These are phyloP conservation scores for Chroicocephalus ridibundus DNA, from an alignment of 2,113 vertebrate species.

Conservation along the genomic window DNA sequence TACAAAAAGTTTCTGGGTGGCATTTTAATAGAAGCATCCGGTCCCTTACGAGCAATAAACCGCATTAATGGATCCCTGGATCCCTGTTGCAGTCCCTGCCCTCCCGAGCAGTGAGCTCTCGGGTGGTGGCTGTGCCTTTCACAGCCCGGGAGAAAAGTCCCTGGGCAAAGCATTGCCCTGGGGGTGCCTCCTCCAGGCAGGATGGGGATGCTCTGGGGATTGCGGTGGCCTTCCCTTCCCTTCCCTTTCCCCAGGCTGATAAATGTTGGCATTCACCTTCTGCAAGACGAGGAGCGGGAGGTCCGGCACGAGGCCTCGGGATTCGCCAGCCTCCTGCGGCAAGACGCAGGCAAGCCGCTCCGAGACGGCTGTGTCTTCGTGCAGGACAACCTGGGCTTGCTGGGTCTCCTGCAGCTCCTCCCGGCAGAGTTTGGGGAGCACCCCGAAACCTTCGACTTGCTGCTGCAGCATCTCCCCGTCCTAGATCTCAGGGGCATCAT, in stretches of 20 bases:
- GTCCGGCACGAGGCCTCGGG: constrained; percentile 74
- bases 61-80: neutral
- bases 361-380: constrained; percentile 17
- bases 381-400: constrained; percentile 79
- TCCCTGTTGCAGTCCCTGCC: accelerated
- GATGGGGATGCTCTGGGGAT: neutral
- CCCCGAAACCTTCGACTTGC: constrained; percentile 65
- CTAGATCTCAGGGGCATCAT: constrained; percentile 69
- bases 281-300: constrained; percentile 84
- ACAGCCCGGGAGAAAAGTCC: neutral
- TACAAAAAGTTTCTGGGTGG: neutral
- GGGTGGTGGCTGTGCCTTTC: neutral
- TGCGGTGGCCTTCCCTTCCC: neutral
- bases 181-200: neutral
- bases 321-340: constrained; percentile 68
- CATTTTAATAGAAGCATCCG: neutral
- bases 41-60: neutral
- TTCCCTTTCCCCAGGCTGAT: constrained; percentile 72
- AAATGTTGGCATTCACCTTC: constrained; percentile 74
- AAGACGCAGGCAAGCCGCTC: neutral
- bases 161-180: neutral
- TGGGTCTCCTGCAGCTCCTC: constrained; percentile 76
- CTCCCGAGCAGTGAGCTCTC: neutral
- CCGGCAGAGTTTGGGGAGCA: constrained; percentile 69
- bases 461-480: constrained; percentile 78